These are phyloP conservation scores for Mionectes olivaceus DNA, from an alignment of 2,797 vertebrate genomes.

Conservation along the genomic window DNA sequence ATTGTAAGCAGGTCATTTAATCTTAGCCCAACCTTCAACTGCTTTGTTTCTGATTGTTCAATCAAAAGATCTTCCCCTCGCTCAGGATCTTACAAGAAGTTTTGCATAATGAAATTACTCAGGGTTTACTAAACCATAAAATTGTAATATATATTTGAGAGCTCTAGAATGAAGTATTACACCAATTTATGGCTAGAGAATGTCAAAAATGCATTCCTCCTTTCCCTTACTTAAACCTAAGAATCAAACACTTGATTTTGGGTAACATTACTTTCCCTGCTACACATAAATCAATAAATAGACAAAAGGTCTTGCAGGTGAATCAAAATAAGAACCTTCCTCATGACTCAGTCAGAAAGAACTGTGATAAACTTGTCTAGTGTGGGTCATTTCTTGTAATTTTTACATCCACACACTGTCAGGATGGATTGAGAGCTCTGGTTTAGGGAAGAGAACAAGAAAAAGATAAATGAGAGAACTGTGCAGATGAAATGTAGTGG, in stretches of 20 bases:
- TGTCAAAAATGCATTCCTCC: background rate
- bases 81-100: background rate
- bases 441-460: background rate
- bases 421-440: constrained; percentile 35
- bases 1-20: background rate
- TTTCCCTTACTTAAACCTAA: background rate
- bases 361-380: constrained; percentile 41
- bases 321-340: constrained; percentile 40
- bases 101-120: background rate
- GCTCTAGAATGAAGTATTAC: background rate
- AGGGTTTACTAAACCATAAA: background rate
- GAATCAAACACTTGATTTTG: background rate
- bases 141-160: background rate
- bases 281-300: constrained; percentile 24
- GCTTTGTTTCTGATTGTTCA: background rate
- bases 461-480: constrained; percentile 29
- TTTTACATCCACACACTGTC: constrained; percentile 16
- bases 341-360: constrained; percentile 31
- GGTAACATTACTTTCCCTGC: background rate
- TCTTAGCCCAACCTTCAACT: background rate
- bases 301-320: constrained; percentile 18
- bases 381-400: constrained; percentile 43
- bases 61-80: background rate
- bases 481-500: background rate
- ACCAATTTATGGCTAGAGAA: background rate